Evolutionary conservation across 2,888 invertebrate species (phyloP).

Genomic region (Lasioglossum leucozonium): DNA sequence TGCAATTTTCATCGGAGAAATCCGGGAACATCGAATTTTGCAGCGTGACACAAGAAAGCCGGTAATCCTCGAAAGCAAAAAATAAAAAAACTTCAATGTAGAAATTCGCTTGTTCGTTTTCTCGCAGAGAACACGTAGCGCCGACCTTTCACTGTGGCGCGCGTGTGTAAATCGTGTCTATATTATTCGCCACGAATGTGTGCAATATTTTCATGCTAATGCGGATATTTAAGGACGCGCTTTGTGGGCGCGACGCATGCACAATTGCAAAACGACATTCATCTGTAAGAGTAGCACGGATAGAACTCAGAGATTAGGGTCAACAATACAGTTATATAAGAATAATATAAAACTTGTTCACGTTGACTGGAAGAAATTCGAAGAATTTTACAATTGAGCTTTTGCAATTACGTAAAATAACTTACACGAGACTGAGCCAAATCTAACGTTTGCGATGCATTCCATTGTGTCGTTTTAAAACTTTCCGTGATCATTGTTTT

Average conservation of each 20-base stretch:
- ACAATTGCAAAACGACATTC: constrained; percentile 6
- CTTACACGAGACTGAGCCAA: no score
- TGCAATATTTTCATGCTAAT: constrained; percentile 35
- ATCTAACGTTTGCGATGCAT: no score
- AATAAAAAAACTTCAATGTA: neutral
- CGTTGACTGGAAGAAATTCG: no score
- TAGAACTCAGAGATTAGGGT: neutral
- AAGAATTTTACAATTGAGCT: no score
- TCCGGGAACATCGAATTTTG: neutral
- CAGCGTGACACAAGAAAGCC: neutral
- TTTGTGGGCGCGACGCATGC: constrained; percentile 30
- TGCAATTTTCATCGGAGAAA: neutral
- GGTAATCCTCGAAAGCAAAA: neutral
- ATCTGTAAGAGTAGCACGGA: neutral
- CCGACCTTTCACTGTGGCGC: constrained; percentile 25
- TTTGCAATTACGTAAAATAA: no score
- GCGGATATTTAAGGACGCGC: constrained; percentile 17
- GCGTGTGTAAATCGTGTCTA: constrained; percentile 23
- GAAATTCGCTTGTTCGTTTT: constrained; percentile 1
- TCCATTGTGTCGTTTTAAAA: no score
- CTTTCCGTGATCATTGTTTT: neutral
- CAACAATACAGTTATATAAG: neutral
- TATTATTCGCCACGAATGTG: constrained; percentile 15
- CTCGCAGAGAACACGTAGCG: neutral
- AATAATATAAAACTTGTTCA: no score